Evolutionary conservation across 2,888 invertebrate species (phyloP).

Genomic region (Aleiodes leptofemur): DNA sequence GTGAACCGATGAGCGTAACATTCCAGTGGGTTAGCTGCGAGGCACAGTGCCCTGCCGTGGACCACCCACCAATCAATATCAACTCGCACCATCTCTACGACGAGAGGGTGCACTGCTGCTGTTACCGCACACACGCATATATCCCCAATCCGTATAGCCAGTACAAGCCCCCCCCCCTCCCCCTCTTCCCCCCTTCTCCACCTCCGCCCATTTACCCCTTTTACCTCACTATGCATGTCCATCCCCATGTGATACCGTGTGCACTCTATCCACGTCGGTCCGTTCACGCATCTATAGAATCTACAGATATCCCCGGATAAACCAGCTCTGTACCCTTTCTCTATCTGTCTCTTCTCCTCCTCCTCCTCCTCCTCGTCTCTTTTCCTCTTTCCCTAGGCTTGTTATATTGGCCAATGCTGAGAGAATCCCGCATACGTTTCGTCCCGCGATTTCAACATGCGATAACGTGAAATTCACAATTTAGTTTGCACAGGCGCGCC

Average conservation of each 20-base stretch:
- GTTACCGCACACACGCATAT: slow-evolving; percentile 20
- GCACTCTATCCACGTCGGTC: slow-evolving; percentile 38
- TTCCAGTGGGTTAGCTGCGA: slow-evolving; percentile 51
- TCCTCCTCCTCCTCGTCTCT: slow-evolving; percentile 13
- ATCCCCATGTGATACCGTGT: slow-evolving; percentile 16
- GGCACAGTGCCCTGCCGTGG: slow-evolving; percentile 51
- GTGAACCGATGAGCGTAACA: slow-evolving; percentile 54
- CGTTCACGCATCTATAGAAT: slow-evolving; percentile 52
- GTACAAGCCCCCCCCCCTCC: neutral
- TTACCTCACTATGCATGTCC: slow-evolving; percentile 5
- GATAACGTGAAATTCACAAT: slow-evolving; percentile 52
- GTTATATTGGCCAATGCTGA: slow-evolving; percentile 29
- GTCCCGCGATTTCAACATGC: slow-evolving; percentile 52
- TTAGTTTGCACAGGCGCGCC: slow-evolving; percentile 55
- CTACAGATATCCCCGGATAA: slow-evolving; percentile 54
- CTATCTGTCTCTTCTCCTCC: slow-evolving; percentile 31
- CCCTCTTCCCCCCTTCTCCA: neutral
- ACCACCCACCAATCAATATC: slow-evolving; percentile 64
- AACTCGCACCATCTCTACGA: slow-evolving; percentile 44
- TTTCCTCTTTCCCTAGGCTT: slow-evolving; percentile 15
- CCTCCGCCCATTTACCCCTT: neutral
- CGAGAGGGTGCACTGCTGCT: slow-evolving; percentile 6
- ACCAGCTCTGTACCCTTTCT: slow-evolving; percentile 44
- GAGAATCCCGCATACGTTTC: slow-evolving; percentile 37
- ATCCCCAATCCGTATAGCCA: slow-evolving; percentile 22